phyloP scores from a whole-genome alignment of 2,797 vertebrate species.

The Tokudaia tokunoshimensis region DNA sequence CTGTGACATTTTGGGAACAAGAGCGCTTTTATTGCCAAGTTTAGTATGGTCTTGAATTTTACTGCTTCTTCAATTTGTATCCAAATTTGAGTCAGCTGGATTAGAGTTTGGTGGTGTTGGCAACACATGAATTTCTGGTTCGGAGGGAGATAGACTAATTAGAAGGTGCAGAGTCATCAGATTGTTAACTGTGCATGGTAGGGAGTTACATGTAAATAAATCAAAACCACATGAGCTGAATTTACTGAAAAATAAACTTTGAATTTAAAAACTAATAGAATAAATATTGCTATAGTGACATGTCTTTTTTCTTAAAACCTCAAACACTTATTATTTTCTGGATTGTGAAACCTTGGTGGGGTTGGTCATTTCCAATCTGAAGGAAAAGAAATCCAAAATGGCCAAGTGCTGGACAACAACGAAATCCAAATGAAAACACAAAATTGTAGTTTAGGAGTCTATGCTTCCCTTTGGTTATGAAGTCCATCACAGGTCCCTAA shows the following conservation, averaged over 20 bases:
- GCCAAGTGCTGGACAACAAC: conserved; percentile 41
- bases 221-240: conserved; percentile 78
- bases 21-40: conserved; percentile 75
- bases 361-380: conserved; percentile 62
- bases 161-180: conserved; percentile 82
- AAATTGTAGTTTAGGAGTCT: conserved; percentile 17
- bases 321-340: conserved; percentile 71
- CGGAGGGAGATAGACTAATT: conserved; percentile 77
- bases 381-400: conserved; percentile 57
- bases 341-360: conserved; percentile 54
- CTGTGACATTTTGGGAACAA: conserved; percentile 78
- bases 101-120: conserved; percentile 74
- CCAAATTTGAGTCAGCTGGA: conserved; percentile 79
- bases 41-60: conserved; percentile 79
- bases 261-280: conserved; percentile 74
- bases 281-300: conserved; percentile 68
- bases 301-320: conserved; percentile 67
- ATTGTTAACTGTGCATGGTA: conserved; percentile 77
- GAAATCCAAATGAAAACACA: conserved; percentile 31
- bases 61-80: conserved; percentile 71
- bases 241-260: conserved; percentile 73
- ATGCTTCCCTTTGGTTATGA: conserved; percentile 19
- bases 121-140: conserved; percentile 78
- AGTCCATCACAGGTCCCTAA: neutral
- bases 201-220: conserved; percentile 79